These are phyloP conservation scores for Calycopis cecrops DNA, from an alignment of 1,140 invertebrate genomes.

Conservation along the genomic window DNA sequence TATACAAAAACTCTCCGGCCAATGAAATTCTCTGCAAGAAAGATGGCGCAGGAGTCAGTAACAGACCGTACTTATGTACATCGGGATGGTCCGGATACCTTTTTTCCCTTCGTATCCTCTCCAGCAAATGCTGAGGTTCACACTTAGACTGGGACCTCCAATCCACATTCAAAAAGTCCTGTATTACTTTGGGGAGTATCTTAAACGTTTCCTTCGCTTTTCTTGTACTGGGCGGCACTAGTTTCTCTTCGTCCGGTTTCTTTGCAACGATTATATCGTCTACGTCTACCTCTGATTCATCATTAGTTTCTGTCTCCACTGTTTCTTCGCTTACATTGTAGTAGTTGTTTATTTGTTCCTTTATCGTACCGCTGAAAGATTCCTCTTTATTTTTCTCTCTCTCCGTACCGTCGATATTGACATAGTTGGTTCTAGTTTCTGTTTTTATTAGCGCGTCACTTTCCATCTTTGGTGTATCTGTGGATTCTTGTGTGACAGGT, in stretches of 20 bases:
- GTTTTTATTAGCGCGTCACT: slow-evolving; percentile 58
- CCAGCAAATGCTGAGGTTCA: slow-evolving; percentile 77
- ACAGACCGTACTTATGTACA: slow-evolving; percentile 75
- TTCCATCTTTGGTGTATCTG: slow-evolving; percentile 24
- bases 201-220: slow-evolving; percentile 57
- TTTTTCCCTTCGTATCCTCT: slow-evolving; percentile 76
- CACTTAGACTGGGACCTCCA: slow-evolving; percentile 68
- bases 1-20: slow-evolving; percentile 78
- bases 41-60: slow-evolving; percentile 81
- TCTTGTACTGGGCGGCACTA: slow-evolving; percentile 42
- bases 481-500: slow-evolving; percentile 16
- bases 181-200: slow-evolving; percentile 64
- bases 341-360: slow-evolving; percentile 49
- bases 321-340: slow-evolving; percentile 39
- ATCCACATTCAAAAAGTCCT: slow-evolving; percentile 64
- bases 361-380: slow-evolving; percentile 46
- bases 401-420: slow-evolving; percentile 66
- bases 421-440: slow-evolving; percentile 60
- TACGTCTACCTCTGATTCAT: slow-evolving; percentile 41
- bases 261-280: slow-evolving; percentile 57
- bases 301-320: slow-evolving; percentile 24
- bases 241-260: slow-evolving; percentile 31
- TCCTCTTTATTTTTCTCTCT: slow-evolving; percentile 56
- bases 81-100: slow-evolving; percentile 73
- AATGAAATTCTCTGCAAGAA: slow-evolving; percentile 84